Evolutionary conservation across 2,113 vertebrate genomes (phyloP).

Genomic region (Nettapus auritus): DNA sequence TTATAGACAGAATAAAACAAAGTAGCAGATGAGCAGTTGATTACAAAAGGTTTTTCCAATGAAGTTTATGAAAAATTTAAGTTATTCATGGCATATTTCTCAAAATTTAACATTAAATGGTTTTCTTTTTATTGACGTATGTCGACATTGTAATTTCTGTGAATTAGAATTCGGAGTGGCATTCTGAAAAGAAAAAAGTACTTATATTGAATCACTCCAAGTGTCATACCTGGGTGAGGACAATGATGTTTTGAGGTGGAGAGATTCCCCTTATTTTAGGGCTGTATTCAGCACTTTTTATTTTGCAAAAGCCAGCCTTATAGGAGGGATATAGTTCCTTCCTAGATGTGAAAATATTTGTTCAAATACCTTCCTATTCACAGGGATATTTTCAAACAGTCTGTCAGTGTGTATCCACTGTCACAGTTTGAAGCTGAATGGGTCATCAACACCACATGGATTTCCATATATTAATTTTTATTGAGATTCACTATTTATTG

Average conservation of each 20-base stretch:
- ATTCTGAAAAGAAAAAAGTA: background rate
- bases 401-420: background rate
- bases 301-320: background rate
- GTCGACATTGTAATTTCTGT: background rate
- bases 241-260: too few relatives aligned
- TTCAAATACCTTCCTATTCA: background rate
- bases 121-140: background rate
- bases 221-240: background rate
- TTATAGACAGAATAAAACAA: background rate
- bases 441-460: background rate
- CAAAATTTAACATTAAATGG: background rate
- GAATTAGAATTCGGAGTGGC: background rate
- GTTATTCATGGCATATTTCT: background rate
- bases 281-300: background rate
- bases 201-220: background rate
- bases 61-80: background rate
- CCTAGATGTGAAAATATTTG: background rate
- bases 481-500: background rate
- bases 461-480: background rate
- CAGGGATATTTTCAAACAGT: background rate
- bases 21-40: background rate
- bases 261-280: background rate
- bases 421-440: background rate
- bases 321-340: background rate
- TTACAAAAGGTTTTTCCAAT: background rate